Percentiles rank a stretch among this genome's conserved stretches.
Evolutionary conservation across 2,797 vertebrate genomes (phyloP).

Genomic region (Etheostoma perlongum): DNA sequence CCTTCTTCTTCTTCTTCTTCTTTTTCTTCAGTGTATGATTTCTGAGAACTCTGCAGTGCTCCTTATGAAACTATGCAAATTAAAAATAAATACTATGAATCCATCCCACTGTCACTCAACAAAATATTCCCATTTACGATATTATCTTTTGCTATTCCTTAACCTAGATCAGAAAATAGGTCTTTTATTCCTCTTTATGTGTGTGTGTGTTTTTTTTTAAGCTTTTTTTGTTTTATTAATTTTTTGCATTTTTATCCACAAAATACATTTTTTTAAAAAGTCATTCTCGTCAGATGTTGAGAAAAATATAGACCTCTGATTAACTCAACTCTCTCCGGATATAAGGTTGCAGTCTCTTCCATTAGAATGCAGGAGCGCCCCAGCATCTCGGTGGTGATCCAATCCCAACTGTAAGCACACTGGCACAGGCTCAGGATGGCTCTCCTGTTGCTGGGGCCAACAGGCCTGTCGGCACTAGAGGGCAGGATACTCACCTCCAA

Average conservation of each 20-base stretch:
- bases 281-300: slow-evolving; percentile 80
- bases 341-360: slow-evolving; percentile 67
- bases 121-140: slow-evolving; percentile 68
- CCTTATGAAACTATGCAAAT: slow-evolving; percentile 78
- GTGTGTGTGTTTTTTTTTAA: slow-evolving; percentile 20
- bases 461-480: slow-evolving; percentile 49
- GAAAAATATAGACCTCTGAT: slow-evolving; percentile 89
- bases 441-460: slow-evolving; percentile 10
- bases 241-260: slow-evolving; percentile 84
- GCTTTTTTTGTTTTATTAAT: slow-evolving; percentile 63
- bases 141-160: slow-evolving; percentile 72
- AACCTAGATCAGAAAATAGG: slow-evolving; percentile 85
- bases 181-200: slow-evolving; percentile 71
- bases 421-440: slow-evolving; percentile 32
- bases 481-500: slow-evolving; percentile 54
- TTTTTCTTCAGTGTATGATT: slow-evolving; percentile 50
- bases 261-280: slow-evolving; percentile 87
- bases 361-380: slow-evolving; percentile 66
- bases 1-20: slow-evolving; percentile 32
- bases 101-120: slow-evolving; percentile 73
- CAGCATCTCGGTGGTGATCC: slow-evolving; percentile 43
- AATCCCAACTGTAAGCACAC: slow-evolving; percentile 73
- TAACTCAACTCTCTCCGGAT: slow-evolving; percentile 74
- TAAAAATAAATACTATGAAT: slow-evolving; percentile 83
- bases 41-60: slow-evolving; percentile 71